Base-by-base conservation (phyloP, 2,113 vertebrate genomes). In the Peromyscus maniculatus region DNA sequence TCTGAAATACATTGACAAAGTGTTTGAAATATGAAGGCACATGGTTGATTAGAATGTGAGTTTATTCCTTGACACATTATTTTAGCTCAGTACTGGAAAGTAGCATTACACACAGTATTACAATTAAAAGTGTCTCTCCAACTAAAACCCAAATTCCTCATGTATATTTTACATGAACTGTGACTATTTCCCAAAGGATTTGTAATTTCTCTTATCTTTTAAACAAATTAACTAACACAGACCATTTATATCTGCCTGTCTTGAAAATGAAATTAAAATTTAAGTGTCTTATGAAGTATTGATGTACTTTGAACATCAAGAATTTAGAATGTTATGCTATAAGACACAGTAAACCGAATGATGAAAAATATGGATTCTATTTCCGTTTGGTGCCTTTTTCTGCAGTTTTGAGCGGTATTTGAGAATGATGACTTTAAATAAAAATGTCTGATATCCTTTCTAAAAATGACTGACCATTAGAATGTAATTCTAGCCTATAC, bases 381-480 rank as follows among this genome's bases (percentile, higher is more conserved):
- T 84, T 92, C 92, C 74, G 93, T 97, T 93, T 86, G 89, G 89
- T 93, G 55, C 64, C 62, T 80, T 64, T 16, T 24, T 46, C 19
- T 84, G 22, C 16, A 72, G 33, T 24, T 90, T 71, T 33, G 10
- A 59, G 46, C 72, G 89, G n/a, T 83, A 49, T 94, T 94, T 92
- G 84, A 64, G 66, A 67, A 93, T 82, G 87, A 93, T 75, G 36
- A 91, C 89, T 87, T 97, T 66, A 93, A 97, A 89, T 89, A 74
- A 93, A 89, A 87, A 96, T 64, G 15, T 97, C 15, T 84, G 10
- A 90, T 91, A 97, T 97, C 13, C 96, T 98, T 98, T 96, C 59
- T 91, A 96, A 89, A 94, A 59, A 57, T 15, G 59, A 93, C 91
- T 87, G 91, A 86, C 62, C 57, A 89, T 84, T 43, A 43, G 19